phyloP scores from a whole-genome alignment of 2,888 invertebrate genomes.

The Saturnia japonica region DNA sequence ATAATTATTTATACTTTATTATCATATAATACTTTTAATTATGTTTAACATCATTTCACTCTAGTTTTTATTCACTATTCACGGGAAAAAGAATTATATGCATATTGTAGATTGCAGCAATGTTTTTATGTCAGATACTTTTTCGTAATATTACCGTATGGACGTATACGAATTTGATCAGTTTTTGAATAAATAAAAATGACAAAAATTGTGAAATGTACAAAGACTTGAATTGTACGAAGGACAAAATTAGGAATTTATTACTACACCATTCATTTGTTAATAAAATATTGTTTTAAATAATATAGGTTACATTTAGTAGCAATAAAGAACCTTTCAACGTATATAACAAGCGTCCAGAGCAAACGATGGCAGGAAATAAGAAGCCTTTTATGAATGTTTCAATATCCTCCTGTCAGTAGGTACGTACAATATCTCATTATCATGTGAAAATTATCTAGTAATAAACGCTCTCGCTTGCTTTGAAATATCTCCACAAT shows the following conservation, averaged over 20 bases:
- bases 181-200: too few relatives aligned
- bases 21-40: too few relatives aligned
- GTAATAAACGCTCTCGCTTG: not conserved
- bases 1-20: too few relatives aligned
- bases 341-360: constrained; percentile 23
- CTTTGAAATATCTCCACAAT: not conserved
- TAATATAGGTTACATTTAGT: not conserved
- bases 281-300: not conserved
- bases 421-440: not conserved
- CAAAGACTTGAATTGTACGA: too few relatives aligned
- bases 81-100: not conserved
- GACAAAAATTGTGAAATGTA: too few relatives aligned
- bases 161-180: too few relatives aligned
- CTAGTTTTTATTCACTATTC: not conserved
- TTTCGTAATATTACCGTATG: too few relatives aligned
- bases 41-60: too few relatives aligned
- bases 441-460: constrained; percentile 14
- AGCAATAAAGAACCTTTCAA: constrained; percentile 14
- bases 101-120: too few relatives aligned
- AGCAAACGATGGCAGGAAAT: constrained; percentile 31
- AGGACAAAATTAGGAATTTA: not conserved
- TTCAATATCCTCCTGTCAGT: constrained; percentile 28
- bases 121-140: too few relatives aligned
- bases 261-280: not conserved
- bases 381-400: constrained; percentile 25